These are phyloP conservation scores for Brachionus manjavacas DNA, from an alignment of 1,140 invertebrate genomes.

Conservation along the genomic window DNA sequence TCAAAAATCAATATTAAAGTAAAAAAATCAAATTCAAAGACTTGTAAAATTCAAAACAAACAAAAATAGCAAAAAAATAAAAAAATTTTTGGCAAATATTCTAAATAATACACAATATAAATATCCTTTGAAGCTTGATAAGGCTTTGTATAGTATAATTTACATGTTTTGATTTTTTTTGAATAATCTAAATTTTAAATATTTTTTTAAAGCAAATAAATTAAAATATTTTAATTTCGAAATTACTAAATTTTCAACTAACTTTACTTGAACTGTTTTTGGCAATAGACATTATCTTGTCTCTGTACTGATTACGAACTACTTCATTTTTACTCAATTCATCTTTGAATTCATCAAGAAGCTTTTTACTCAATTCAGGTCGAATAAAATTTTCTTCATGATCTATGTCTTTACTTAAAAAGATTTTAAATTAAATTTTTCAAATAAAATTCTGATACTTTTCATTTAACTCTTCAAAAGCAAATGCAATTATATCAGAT, in stretches of 20 bases:
- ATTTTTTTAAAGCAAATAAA: background rate
- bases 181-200: background rate
- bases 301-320: conserved; percentile 49
- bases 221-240: background rate
- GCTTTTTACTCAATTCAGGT: conserved; percentile 55
- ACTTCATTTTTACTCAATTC: conserved; percentile 47
- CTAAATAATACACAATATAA: no score
- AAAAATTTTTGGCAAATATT: no score
- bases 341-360: conserved; percentile 46
- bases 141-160: no score
- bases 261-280: conserved; percentile 47
- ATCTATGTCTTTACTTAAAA: conserved; percentile 46
- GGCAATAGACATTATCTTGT: conserved; percentile 55
- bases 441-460: conserved; percentile 45
- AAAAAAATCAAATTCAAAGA: no score
- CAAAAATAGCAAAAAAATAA: no score
- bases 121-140: no score
- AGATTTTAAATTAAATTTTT: background rate
- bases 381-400: conserved; percentile 55
- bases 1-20: no score
- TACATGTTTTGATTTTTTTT: no score
- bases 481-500: conserved; percentile 56
- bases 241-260: background rate
- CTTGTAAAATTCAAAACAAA: no score
- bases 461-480: conserved; percentile 54